Percentiles rank a stretch among this genome's conserved stretches.
These are phyloP conservation scores for Scyliorhinus canicula DNA, from an alignment of 2,797 vertebrate genomes.

Conservation along the genomic window DNA sequence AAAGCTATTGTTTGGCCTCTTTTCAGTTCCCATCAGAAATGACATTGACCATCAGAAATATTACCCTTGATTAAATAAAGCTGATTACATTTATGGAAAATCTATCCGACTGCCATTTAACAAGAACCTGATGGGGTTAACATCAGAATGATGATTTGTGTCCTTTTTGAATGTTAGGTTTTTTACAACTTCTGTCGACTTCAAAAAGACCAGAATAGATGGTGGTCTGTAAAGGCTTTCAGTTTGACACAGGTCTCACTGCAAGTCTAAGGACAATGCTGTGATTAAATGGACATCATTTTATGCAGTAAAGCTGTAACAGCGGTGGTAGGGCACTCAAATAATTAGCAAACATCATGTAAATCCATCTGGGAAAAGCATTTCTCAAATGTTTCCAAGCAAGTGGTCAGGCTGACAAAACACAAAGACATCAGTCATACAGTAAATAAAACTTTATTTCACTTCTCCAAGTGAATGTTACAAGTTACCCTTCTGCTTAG, in stretches of 20 bases:
- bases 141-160: no score
- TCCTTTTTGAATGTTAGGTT: no score
- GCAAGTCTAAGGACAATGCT: background rate
- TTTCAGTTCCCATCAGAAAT: background rate
- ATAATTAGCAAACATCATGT: background rate
- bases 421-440: slow-evolving; percentile 46
- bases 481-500: slow-evolving; percentile 70
- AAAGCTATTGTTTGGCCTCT: background rate
- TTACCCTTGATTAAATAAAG: background rate
- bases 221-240: background rate
- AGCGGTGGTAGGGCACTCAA: background rate
- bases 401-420: background rate
- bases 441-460: slow-evolving; percentile 92
- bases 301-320: background rate
- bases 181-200: background rate
- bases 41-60: background rate
- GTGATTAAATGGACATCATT: background rate
- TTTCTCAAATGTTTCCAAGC: background rate
- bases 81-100: background rate
- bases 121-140: no score
- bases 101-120: background rate
- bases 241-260: background rate
- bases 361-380: background rate
- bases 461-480: slow-evolving; percentile 69
- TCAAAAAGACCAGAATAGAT: background rate